phyloP scores from a whole-genome alignment of 1,140 invertebrate species.

The Drosophila athabasca region DNA sequence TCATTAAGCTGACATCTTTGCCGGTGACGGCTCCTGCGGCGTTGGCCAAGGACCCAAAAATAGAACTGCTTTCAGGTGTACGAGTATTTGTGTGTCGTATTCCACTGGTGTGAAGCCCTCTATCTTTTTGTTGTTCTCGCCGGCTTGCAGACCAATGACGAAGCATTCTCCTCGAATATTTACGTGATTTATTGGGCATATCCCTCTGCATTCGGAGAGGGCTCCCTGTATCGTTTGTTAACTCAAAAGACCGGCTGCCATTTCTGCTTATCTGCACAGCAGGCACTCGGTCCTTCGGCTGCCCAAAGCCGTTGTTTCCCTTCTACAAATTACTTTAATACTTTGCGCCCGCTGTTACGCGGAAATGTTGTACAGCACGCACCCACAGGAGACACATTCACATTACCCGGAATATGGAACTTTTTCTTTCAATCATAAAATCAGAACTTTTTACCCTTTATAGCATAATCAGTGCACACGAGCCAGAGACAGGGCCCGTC shows the following conservation, averaged over 20 bases:
- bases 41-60: neutral
- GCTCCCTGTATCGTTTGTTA: constrained; percentile 51
- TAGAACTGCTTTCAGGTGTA: constrained; percentile 13
- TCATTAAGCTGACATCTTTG: constrained; percentile 58
- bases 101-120: neutral
- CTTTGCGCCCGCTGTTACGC: constrained; percentile 72
- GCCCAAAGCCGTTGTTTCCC: constrained; percentile 28
- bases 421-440: constrained; percentile 79
- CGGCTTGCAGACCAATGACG: constrained; percentile 27
- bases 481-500: neutral
- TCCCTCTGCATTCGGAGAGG: constrained; percentile 43
- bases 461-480: constrained; percentile 67
- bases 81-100: constrained; percentile 16
- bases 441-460: constrained; percentile 80
- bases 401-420: constrained; percentile 40
- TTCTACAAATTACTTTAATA: constrained; percentile 79
- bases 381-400: constrained; percentile 18
- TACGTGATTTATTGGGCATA: constrained; percentile 67
- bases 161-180: constrained; percentile 8
- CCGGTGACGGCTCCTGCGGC: constrained; percentile 1
- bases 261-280: constrained; percentile 71
- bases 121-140: constrained; percentile 13
- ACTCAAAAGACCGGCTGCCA: constrained; percentile 22
- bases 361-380: constrained; percentile 67
- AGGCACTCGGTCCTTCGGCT: constrained; percentile 33